A percentile compares a stretch with the other conserved stretches of the same genome.
These are phyloP conservation scores for Acanthis flammea DNA, from an alignment of 2,797 vertebrate species.

Conservation along the genomic window DNA sequence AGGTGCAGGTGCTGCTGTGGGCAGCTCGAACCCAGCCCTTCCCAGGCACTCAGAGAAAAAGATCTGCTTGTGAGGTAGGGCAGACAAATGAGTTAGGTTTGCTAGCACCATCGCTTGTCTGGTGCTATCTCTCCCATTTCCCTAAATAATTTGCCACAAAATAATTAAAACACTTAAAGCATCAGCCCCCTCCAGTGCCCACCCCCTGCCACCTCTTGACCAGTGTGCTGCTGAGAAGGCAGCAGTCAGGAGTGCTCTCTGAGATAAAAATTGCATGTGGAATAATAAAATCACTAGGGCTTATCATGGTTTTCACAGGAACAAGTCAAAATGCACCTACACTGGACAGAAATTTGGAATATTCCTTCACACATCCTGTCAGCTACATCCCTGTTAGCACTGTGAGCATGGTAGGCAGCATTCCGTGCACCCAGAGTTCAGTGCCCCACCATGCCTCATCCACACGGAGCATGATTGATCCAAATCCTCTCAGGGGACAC, in stretches of 20 bases:
- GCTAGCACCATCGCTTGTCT: rapidly evolving
- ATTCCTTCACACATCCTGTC: neutral
- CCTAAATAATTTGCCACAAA: neutral
- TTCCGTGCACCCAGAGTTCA: rapidly evolving
- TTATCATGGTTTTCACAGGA: neutral
- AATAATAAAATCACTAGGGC: neutral
- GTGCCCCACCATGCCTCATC: neutral
- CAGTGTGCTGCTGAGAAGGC: neutral
- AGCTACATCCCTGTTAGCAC: neutral
- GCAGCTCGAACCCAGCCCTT: neutral
- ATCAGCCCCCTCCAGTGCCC: neutral
- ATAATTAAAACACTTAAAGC: neutral
- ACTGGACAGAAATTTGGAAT: neutral
- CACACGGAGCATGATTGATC: neutral
- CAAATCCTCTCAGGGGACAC: neutral
- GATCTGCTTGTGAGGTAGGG: neutral
- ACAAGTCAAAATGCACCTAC: neutral
- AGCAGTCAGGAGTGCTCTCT: neutral
- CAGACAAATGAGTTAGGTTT: neutral
- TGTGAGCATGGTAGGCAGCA: neutral
- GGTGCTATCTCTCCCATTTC: neutral
- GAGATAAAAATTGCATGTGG: neutral
- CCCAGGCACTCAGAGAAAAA: neutral
- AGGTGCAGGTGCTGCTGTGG: rapidly evolving
- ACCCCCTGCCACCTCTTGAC: neutral